Evolutionary conservation across 2,113 vertebrate species (phyloP), one percentile per base, ranked within the genome.

Genomic region (Puffinus mauretanicus): DNA sequence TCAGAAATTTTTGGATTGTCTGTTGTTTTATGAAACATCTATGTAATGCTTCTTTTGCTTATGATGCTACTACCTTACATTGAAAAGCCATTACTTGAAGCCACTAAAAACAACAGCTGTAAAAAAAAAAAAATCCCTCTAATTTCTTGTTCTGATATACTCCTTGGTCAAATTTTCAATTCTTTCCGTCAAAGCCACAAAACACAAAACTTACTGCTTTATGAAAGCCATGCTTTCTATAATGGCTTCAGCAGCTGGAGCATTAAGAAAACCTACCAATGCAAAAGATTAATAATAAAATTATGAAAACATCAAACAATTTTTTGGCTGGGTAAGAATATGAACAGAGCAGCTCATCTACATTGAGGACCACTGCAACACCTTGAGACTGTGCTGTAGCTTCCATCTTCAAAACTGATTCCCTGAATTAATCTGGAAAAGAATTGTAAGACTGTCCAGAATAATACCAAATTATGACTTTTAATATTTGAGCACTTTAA

Each of bases 341-440:
- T 5, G 12, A 70, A 61, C 5, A 66, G 30, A 81, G 7, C 2
- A 69, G 16, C 22, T 72, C 11, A 25, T 25, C 16, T 44, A 22
- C 27, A 16, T 6, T 34, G 22, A 55, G 3, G 18, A 30, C 9
- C 15, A n/a, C 32, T n/a, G 13, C 7, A 62, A 40, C 25, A 44
- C 36, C 25, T 32, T 73, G 21, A 86, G 52, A 14, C 32, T 67
- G 9, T 77, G 38, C 44, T 70, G 34, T 44, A 67, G 8, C 47
- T 40, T 86, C 17, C 3, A 13, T 9, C 16, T 66, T 85, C 29
- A 75, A 42, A 90, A 61, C 42, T 2, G 2, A 62, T 18, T 71
- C 2, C 40, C 9, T 58, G 24, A 75, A 62, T 58, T 57, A 0
- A 0, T 9, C 10, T 47, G 3, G 2, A 76, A 72, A 81, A 72